These are phyloP conservation scores for Eudyptes chrysolophus DNA, from an alignment of 2,113 vertebrate genomes.

Conservation along the genomic window DNA sequence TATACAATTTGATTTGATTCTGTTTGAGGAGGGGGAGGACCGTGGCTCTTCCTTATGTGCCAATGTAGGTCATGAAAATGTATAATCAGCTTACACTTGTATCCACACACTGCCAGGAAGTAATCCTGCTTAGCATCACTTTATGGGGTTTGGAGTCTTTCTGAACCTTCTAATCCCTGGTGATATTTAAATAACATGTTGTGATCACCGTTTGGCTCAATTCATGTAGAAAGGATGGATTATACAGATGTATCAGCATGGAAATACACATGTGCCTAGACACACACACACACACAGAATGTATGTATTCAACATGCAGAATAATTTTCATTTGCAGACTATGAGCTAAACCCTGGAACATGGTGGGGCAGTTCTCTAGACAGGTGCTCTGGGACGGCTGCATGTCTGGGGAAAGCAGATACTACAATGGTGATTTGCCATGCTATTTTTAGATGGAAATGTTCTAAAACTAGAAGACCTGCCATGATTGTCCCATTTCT, in stretches of 20 bases:
- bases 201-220: constrained; percentile 44
- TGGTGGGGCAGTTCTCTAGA: background rate
- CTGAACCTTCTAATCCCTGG: constrained; percentile 51
- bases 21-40: background rate
- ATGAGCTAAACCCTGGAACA: background rate
- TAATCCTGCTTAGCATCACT: constrained; percentile 73
- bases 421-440: background rate
- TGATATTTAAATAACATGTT: constrained; percentile 60
- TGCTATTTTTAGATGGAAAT: background rate
- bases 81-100: constrained; percentile 68
- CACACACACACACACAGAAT: background rate
- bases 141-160: constrained; percentile 62
- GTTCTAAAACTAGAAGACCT: background rate
- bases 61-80: constrained; percentile 65
- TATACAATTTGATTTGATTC: constrained; percentile 38
- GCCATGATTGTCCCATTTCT: background rate
- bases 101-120: constrained; percentile 50
- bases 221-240: constrained; percentile 5
- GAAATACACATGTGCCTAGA: background rate
- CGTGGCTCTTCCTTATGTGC: constrained; percentile 31
- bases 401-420: background rate
- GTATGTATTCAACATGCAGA: background rate
- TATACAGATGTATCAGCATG: background rate
- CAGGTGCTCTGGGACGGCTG: background rate
- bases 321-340: background rate